Base-by-base conservation (phyloP, 2,113 vertebrate species). In the Pterophyllum scalare region DNA sequence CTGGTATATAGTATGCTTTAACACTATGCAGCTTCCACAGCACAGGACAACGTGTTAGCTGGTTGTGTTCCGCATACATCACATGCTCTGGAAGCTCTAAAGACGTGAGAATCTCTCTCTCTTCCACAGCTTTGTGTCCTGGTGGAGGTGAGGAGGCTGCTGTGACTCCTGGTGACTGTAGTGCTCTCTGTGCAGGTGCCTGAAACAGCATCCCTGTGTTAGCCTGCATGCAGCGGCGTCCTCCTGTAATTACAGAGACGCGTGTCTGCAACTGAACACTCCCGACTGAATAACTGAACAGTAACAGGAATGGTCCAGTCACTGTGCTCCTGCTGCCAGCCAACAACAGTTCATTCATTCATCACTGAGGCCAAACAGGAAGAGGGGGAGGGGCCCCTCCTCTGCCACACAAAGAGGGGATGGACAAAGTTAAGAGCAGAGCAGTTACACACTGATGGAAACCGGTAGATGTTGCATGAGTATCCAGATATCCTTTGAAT, bases 241-340 rank as follows among this genome's bases (percentile, higher is more conserved):
- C 86, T 86, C 46, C 83, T 90, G 81, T 93, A 91, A 91, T 90
- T 91, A 91, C 89, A 92, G 81, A 89, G 58, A 40, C 67, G 11
- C 65, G 60, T 17, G 65, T 67, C 65, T 54, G 88, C 79, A 75
- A 59, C 54, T 7, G 46, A 24, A 83, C 77, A 85, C 75, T 17
- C 7, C 38, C 13, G 26, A 46, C 59, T 15, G 56, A 84, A 22
- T 17, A 38, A 31, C 10, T 5, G 74, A 77, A 74, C 19, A 24
- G 79, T 46, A 60, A 67, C 54, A 46, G 58, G 56, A 89, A 81
- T 35, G 20, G 43, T 74, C 20, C 35, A 81, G 83, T 86, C 80
- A 78, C 64, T n/a, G 60, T 9, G 35, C 61, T 33, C 59, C 64
- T 19, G 20, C 43, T 61, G 15, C n/a, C 0, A 59, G 31, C 35